These are phyloP conservation scores for Popillia japonica DNA, from an alignment of 1,140 invertebrate species.

Conservation along the genomic window DNA sequence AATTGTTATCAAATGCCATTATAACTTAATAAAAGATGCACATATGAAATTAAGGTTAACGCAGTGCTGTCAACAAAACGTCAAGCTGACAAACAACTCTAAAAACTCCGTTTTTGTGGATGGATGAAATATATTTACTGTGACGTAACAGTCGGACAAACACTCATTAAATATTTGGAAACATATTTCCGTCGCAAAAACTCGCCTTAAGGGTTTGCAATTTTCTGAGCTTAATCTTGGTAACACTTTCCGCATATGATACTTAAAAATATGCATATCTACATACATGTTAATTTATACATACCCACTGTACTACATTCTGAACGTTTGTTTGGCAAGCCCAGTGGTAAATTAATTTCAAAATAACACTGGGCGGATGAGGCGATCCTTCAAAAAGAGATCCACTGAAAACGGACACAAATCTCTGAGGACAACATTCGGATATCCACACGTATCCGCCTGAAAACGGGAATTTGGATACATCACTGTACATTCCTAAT, in stretches of 20 bases:
- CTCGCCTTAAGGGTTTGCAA: no score
- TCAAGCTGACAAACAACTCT: no score
- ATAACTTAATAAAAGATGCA: no score
- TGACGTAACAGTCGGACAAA: no score
- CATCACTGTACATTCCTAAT: slow-evolving; percentile 84
- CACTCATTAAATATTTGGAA: no score
- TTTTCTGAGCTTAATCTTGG: background rate
- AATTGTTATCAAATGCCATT: no score
- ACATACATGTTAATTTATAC: background rate
- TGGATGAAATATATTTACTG: no score
- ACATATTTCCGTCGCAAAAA: no score
- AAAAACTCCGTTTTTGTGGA: no score
- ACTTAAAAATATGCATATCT: background rate
- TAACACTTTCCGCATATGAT: background rate
- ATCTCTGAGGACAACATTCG: slow-evolving; percentile 82
- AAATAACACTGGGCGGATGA: slow-evolving; percentile 78
- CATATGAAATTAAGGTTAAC: no score
- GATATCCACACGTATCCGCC: slow-evolving; percentile 91
- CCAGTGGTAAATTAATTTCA: slow-evolving; percentile 91
- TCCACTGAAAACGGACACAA: slow-evolving; percentile 84
- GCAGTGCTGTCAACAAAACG: no score
- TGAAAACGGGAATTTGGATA: slow-evolving; percentile 82
- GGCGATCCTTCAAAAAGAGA: slow-evolving; percentile 86
- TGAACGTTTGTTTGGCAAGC: slow-evolving; percentile 86
- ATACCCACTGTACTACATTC: slow-evolving; percentile 84